Percentiles rank a stretch among this genome's conserved stretches.
These are phyloP conservation scores for Dynastes maya DNA, from an alignment of 2,888 invertebrate genomes.

Conservation along the genomic window DNA sequence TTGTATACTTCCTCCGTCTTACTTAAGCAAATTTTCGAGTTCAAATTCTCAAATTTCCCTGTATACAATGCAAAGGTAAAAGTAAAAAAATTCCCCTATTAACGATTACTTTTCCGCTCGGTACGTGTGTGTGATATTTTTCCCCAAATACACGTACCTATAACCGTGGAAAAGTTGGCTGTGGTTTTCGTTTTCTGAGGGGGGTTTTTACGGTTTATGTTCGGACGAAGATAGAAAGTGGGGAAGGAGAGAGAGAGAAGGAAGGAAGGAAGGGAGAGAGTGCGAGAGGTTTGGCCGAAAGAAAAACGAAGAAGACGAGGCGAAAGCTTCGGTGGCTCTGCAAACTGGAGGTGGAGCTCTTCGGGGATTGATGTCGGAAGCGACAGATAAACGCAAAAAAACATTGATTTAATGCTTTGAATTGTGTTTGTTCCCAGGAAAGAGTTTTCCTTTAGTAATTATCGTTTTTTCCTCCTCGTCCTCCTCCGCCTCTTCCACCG, in stretches of 20 bases:
- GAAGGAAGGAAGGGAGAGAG: constrained; percentile 1
- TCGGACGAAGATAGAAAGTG: constrained; percentile 35
- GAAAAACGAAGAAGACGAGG: constrained; percentile 44
- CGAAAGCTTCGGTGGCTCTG: constrained; percentile 51
- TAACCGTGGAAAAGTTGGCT: constrained; percentile 43
- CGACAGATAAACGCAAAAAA: constrained; percentile 72
- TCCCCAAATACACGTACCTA: constrained; percentile 7
- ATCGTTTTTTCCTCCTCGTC: constrained; percentile 57
- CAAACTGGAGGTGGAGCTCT: constrained; percentile 65
- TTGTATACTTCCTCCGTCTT: no score
- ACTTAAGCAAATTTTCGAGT: no score
- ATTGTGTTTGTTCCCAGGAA: constrained; percentile 69
- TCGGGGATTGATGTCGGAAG: constrained; percentile 69
- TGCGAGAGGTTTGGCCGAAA: constrained; percentile 31
- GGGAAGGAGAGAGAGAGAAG: neutral
- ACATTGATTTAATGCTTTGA: constrained; percentile 70
- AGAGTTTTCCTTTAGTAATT: constrained; percentile 70
- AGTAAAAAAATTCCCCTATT: constrained; percentile 43
- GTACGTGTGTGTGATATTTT: constrained; percentile 41
- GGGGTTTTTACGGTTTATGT: constrained; percentile 39
- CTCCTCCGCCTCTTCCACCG: neutral
- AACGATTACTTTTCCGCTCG: constrained; percentile 43
- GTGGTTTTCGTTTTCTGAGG: constrained; percentile 52
- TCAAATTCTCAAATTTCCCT: neutral
- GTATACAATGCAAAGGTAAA: constrained; percentile 28